Conservation (phyloP, 2,888 invertebrate species). For the Schizaphis graminum region DNA sequence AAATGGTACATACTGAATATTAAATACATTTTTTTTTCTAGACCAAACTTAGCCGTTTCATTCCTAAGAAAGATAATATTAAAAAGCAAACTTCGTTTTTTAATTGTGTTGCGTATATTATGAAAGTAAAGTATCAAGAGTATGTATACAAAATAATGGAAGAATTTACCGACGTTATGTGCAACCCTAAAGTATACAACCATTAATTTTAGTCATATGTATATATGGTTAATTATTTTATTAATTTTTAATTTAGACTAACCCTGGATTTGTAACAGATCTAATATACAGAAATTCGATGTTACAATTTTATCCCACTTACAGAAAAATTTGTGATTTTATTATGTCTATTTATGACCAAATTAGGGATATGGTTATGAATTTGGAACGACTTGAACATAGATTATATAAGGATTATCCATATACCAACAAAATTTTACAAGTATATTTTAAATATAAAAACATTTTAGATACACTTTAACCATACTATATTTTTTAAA, state of each 20-base stretch:
- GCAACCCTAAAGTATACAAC: constrained; percentile 54
- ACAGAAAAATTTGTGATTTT: constrained; percentile 69
- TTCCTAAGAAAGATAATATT: constrained; percentile 59
- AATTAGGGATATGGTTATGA: constrained; percentile 48
- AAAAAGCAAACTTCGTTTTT: constrained; percentile 60
- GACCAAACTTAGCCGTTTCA: constrained; percentile 55
- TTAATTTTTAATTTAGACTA: constrained; percentile 67
- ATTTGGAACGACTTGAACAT: constrained; percentile 58
- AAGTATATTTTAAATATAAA: constrained; percentile 34
- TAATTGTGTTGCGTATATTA: constrained; percentile 61
- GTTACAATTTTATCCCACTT: constrained; percentile 79
- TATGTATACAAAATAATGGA: constrained; percentile 59
- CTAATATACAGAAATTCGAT: constrained; percentile 76
- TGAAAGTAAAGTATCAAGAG: constrained; percentile 62
- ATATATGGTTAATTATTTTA: constrained; percentile 67
- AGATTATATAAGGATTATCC: constrained; percentile 46
- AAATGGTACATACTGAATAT: background rate
- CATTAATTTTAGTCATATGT: background rate
- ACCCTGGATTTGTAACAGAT: constrained; percentile 79
- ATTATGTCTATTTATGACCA: constrained; percentile 57
- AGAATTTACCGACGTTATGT: constrained; percentile 49
- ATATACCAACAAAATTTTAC: constrained; percentile 30
- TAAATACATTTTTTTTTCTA: constrained; percentile 15
- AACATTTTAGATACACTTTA: background rate
- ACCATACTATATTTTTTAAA: background rate